These are phyloP conservation scores for Percopsis omiscomaycus DNA, from an alignment of 2,797 vertebrate species.

Conservation along the genomic window DNA sequence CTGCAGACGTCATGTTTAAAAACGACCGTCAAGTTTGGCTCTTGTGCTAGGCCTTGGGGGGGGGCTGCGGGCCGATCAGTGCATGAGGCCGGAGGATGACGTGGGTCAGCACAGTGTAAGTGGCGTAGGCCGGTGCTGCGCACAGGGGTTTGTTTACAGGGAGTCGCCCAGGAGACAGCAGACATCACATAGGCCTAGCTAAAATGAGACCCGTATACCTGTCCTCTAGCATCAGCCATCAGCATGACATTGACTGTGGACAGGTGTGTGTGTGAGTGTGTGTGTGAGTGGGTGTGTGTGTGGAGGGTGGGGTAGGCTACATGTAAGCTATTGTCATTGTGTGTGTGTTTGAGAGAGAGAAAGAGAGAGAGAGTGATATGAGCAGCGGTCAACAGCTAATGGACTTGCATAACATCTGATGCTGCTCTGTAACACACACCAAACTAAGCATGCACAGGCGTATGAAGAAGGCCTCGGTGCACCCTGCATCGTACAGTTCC, in stretches of 20 bases:
- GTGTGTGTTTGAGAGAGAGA: background rate
- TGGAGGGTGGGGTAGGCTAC: background rate
- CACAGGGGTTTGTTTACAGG: slow-evolving; percentile 12
- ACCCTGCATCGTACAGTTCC: background rate
- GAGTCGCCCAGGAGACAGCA: background rate
- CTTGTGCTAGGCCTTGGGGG: slow-evolving; percentile 37
- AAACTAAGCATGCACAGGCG: background rate
- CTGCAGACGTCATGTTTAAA: slow-evolving; percentile 53
- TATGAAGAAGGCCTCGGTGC: background rate
- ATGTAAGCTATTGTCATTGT: background rate
- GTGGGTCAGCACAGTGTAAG: slow-evolving; percentile 26
- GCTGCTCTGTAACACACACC: background rate
- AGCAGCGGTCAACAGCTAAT: slow-evolving; percentile 9
- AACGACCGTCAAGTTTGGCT: slow-evolving; percentile 45
- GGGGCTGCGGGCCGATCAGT: slow-evolving; percentile 31
- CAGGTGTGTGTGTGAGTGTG: background rate
- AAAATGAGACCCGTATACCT: too few relatives aligned
- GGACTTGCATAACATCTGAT: slow-evolving; percentile 23
- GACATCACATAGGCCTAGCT: too few relatives aligned
- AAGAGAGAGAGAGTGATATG: background rate
- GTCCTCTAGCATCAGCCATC: too few relatives aligned
- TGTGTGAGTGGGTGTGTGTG: background rate
- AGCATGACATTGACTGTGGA: slow-evolving; percentile 11
- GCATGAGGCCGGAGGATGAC: slow-evolving; percentile 24
- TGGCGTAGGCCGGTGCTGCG: background rate